Evolutionary conservation across 2,113 vertebrate genomes (phyloP).

Genomic region (Onychostoma macrolepis): DNA sequence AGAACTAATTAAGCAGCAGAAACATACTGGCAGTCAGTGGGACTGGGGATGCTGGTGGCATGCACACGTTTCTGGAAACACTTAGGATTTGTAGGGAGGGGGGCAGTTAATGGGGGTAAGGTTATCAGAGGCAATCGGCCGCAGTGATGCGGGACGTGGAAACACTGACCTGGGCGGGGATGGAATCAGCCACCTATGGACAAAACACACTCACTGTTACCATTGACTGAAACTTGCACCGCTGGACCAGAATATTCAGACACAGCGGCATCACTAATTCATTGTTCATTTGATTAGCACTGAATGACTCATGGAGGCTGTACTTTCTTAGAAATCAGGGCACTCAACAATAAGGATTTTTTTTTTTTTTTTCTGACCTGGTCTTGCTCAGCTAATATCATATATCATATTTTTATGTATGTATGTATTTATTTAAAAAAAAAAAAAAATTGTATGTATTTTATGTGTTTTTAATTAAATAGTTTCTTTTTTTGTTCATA

Average conservation of each 20-base stretch:
- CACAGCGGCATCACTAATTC: slow-evolving; percentile 31
- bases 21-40: slow-evolving; percentile 59
- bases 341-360: neutral
- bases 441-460: neutral
- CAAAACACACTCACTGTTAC: slow-evolving; percentile 73
- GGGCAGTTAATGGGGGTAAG: neutral
- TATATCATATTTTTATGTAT: neutral
- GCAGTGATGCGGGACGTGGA: slow-evolving; percentile 38
- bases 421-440: too few species aligned
- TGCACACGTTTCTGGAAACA: slow-evolving; percentile 65
- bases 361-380: neutral
- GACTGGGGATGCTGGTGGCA: slow-evolving; percentile 62
- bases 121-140: neutral
- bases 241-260: neutral
- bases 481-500: too few species aligned
- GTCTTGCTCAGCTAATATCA: neutral
- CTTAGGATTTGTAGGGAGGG: neutral
- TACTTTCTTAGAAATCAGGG: neutral
- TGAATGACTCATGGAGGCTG: neutral
- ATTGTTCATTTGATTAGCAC: neutral
- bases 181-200: slow-evolving; percentile 80
- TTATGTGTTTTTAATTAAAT: too few species aligned
- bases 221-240: slow-evolving; percentile 44
- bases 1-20: slow-evolving; percentile 45
- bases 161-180: slow-evolving; percentile 80